Conservation (phyloP, 2,888 invertebrate genomes). For the Notodromas monacha region DNA sequence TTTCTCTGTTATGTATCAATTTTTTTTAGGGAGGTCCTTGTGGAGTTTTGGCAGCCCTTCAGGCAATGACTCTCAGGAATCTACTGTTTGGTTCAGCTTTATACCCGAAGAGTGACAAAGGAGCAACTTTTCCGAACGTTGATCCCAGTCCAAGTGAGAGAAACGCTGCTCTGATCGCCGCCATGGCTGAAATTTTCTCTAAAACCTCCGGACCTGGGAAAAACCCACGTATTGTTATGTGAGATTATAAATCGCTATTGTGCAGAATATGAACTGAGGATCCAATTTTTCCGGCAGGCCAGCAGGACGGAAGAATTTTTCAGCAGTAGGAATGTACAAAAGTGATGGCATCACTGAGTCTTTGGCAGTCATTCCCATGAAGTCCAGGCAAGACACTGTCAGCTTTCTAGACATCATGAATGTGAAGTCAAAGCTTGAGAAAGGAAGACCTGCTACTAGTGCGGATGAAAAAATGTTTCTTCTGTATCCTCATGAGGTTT, state of each 20-base stretch:
- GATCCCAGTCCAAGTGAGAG: conserved; percentile 9
- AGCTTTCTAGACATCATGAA: too few species aligned
- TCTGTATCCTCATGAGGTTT: too few species aligned
- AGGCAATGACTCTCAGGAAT: conserved; percentile 19
- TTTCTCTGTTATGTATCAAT: conserved; percentile 1
- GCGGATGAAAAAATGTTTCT: too few species aligned
- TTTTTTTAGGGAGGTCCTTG: conserved; percentile 19
- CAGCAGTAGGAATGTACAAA: conserved; percentile 10
- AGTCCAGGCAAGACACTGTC: conserved; percentile 12
- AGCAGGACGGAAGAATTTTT: conserved; percentile 9
- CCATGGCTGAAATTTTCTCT: conserved; percentile 13
- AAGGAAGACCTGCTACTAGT: too few species aligned
- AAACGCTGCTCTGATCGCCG: conserved; percentile 10
- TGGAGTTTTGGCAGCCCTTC: conserved; percentile 21
- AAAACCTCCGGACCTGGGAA: conserved; percentile 11
- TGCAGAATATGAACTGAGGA: neutral
- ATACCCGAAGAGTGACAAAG: too few species aligned
- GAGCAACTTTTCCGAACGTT: conserved; percentile 9
- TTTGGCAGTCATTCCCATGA: conserved; percentile 12
- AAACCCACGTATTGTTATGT: conserved; percentile 11
- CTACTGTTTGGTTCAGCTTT: too few species aligned
- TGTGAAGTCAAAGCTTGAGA: too few species aligned
- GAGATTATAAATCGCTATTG: conserved; percentile 8
- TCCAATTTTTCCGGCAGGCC: conserved; percentile 4
- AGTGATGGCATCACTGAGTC: conserved; percentile 12